These are phyloP conservation scores for Ciona savignyi DNA, from an alignment of 23 tunicate species.

Conservation along the genomic window DNA sequence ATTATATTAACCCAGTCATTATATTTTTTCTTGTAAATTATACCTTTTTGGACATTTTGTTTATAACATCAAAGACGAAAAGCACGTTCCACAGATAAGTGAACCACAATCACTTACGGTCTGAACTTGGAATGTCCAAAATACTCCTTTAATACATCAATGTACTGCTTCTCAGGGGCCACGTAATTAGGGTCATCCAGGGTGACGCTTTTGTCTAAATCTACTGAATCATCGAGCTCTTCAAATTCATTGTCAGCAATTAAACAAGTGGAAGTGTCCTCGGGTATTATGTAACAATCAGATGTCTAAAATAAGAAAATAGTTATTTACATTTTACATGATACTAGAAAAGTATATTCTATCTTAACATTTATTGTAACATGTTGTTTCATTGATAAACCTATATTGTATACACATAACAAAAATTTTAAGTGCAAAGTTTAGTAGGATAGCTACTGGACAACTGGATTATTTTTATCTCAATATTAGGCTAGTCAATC, in stretches of 20 bases:
- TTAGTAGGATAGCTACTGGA: too few relatives aligned
- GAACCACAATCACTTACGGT: constrained; percentile 56
- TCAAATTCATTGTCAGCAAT: constrained; percentile 52
- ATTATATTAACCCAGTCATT: too few relatives aligned
- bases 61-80: background rate
- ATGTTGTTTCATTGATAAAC: too few relatives aligned
- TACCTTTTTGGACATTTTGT: background rate
- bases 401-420: too few relatives aligned
- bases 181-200: constrained; percentile 71
- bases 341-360: background rate
- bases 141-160: constrained; percentile 76
- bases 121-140: constrained; percentile 95
- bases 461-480: too few relatives aligned
- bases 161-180: constrained; percentile 70
- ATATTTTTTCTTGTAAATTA: background rate
- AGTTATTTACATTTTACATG: too few relatives aligned
- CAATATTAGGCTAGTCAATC: too few relatives aligned
- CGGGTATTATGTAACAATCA: background rate
- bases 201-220: constrained; percentile 20
- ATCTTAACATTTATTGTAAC: background rate
- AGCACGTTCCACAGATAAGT: background rate
- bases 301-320: background rate
- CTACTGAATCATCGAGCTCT: constrained; percentile 17
- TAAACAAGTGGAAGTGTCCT: background rate
- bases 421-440: too few relatives aligned